phyloP scores from a whole-genome alignment of 2,888 invertebrate genomes.

The Ectemnius cavifrons region DNA sequence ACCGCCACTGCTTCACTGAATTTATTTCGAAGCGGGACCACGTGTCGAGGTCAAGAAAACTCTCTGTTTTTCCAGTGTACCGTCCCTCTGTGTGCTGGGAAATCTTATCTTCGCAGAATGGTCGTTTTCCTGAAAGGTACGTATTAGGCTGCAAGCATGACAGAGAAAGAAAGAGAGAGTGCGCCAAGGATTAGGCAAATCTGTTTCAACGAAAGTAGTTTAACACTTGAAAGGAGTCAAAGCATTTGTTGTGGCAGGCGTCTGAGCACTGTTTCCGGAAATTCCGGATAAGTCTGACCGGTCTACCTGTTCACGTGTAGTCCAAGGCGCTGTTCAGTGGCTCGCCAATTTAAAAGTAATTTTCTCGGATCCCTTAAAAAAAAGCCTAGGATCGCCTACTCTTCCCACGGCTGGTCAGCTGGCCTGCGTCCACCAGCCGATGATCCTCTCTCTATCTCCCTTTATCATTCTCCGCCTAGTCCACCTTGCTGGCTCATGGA shows the following conservation, averaged over 20 bases:
- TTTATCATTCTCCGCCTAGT: slow-evolving; percentile 38
- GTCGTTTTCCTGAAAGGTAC: too few relatives aligned
- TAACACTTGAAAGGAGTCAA: too few relatives aligned
- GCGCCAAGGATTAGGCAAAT: slow-evolving; percentile 15
- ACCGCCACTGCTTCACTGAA: slow-evolving; percentile 48
- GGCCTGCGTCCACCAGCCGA: slow-evolving; percentile 68
- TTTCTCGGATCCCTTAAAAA: slow-evolving; percentile 64
- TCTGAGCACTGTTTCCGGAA: slow-evolving; percentile 39
- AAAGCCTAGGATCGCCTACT: slow-evolving; percentile 56
- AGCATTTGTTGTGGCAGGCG: too few relatives aligned
- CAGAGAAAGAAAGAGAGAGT: background rate
- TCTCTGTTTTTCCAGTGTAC: slow-evolving; percentile 34
- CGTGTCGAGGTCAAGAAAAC: slow-evolving; percentile 56
- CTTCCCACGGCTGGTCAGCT: slow-evolving; percentile 78
- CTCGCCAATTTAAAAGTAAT: slow-evolving; percentile 75
- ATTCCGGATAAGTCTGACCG: slow-evolving; percentile 41
- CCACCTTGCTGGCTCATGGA: slow-evolving; percentile 22
- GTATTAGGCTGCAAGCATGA: background rate
- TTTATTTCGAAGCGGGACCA: slow-evolving; percentile 49
- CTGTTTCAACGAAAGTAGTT: slow-evolving; percentile 4
- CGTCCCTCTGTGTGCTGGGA: slow-evolving; percentile 10
- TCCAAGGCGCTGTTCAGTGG: slow-evolving; percentile 45
- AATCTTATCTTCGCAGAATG: slow-evolving; percentile 24
- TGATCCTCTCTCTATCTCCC: slow-evolving; percentile 61
- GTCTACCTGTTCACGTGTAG: slow-evolving; percentile 61